Conservation (phyloP, 2,113 vertebrate species). For the Hydrolagus affinis region DNA sequence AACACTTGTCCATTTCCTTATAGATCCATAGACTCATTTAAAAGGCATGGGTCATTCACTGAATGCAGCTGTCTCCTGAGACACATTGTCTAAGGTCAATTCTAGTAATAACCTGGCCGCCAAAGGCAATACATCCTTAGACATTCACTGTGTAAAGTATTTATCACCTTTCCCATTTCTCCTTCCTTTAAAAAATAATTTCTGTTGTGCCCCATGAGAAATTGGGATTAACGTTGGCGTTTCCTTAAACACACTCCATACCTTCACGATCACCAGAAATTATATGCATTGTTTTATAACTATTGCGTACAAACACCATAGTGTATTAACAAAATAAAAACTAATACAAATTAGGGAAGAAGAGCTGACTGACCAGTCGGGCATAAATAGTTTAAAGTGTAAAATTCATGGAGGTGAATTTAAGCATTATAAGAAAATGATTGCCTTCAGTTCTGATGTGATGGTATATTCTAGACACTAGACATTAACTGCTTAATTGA, state of each 20-base stretch:
- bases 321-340: not conserved
- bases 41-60: constrained; percentile 7
- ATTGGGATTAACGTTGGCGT: too few relatives aligned
- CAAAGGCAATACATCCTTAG: constrained; percentile 7
- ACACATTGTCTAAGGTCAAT: constrained; percentile 14
- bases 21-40: constrained; percentile 12
- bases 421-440: not conserved
- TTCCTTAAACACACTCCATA: too few relatives aligned
- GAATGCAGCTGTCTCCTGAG: not conserved
- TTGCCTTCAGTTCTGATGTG: not conserved
- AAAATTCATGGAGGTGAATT: not conserved
- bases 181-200: not conserved
- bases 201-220: not conserved
- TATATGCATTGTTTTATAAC: not conserved
- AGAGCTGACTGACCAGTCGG: not conserved
- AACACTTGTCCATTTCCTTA: not conserved
- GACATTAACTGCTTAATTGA: not conserved
- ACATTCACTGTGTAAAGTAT: not conserved
- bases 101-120: constrained; percentile 10
- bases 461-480: not conserved
- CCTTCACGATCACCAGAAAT: too few relatives aligned
- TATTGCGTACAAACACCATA: not conserved
- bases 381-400: not conserved
- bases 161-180: not conserved
- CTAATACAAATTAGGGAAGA: not conserved